Base-by-base conservation (phyloP, 2,797 vertebrate genomes). In the Enteromius anoplus region DNA sequence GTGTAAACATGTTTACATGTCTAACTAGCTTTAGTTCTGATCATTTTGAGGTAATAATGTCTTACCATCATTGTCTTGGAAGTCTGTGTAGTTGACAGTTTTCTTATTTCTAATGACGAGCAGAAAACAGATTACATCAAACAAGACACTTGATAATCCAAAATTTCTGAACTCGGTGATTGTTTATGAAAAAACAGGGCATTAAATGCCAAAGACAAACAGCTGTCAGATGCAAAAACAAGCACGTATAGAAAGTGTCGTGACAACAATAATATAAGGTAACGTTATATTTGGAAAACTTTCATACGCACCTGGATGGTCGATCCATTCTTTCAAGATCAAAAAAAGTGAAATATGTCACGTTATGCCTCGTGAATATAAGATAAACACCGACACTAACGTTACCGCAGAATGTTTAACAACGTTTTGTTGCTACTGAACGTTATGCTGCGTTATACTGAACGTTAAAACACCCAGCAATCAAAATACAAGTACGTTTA, bases 61-160 rank as follows among this genome's bases (percentile, higher is more conserved):
- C 89, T 90, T 86, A 95, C 95, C 96, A 37, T 95, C 94, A 66
- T 95, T 94, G 83, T 95, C 92, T 12, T 93, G 92, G 87, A 90
- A 89, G 65, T 97, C 94, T 75, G 92, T 93, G 89, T 98, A 98
- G 91, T 95, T 94, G 23, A 97, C 92, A 71, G 80, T 40, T 82
- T 97, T 98, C 80, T 92, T 96, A 86, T 88, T 96, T 90, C 97
- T 99, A 92, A 7, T 55, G 82, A 85, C 68, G 47, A 32, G 12
- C 1, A 66, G 32, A 78, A 53, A 53, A 55, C 17, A 70, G 15
- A 10, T 21, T 55, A 6, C 15, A 11, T 40, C 2, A 66, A 55
- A 53, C 3, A 51, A 65, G 40, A 29, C 1, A 19, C 42, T 79
- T 0, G 42, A 72, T 53, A 23, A 10, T 75, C 2, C 21, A 40